Base-by-base conservation (phyloP, 1,140 invertebrate species). In the Ectropis grisescens region DNA sequence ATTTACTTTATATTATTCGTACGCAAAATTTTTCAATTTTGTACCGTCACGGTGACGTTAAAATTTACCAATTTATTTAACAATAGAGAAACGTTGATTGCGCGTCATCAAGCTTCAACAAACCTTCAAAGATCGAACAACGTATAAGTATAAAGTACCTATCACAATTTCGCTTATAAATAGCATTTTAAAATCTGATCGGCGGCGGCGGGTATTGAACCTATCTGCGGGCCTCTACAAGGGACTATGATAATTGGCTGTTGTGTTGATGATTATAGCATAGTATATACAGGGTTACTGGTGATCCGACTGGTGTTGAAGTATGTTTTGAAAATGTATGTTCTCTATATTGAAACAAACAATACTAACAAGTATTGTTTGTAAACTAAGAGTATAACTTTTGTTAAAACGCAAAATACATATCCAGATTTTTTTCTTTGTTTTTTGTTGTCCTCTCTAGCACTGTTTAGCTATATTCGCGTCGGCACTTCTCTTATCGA, bases 101-200 rank as follows among this genome's bases (percentile, higher is more conserved):
- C 4, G 19, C 19, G 9, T 22, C 19, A 9, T 5, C 9, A 22
- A 5, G 19, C 9, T 5, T 4, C 19, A 5, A 22, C 9, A 5
- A 22, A 22, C 19, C 4, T 4, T 22, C 4, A 5, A 22, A 24
- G 22, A n/a, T n/a, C 24, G 41, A 44, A 40, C 37, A 33, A 60
- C 50, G 44, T 54, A 43, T 56, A 47, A 66, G 53, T 45, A 55
- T 56, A 51, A 50, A 46, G 49, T 36, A 46, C n/a, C n/a, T 59
- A 58, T 65, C 56, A 52, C 47, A 54, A 67, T 58, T 22, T 62
- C 45, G 47, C 41, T 48, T 65, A 67, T 65, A 61, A 70, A 67
- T 67, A 65, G 59, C 44, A 45, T 49, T 58, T 62, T 65, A 55
- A 59, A 58, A 61, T 55, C 52, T 46, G 51, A 60, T 64, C 44